phyloP scores from a whole-genome alignment of 2,797 vertebrate species.

The Lycodopsis pacificus region DNA sequence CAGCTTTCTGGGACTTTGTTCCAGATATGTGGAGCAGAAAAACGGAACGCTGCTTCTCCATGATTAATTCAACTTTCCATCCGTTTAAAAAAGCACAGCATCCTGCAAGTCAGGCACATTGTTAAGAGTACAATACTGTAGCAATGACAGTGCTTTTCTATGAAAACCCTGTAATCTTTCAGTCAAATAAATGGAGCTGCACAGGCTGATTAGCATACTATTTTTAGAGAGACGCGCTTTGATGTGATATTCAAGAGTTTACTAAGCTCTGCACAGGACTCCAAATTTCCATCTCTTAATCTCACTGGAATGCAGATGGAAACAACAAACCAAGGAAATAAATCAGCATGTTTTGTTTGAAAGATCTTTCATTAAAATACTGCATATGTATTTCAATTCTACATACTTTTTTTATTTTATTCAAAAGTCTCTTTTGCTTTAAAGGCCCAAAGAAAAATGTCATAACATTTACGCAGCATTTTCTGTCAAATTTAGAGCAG shows the following conservation, averaged over 20 bases:
- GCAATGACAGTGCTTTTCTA: constrained; percentile 22
- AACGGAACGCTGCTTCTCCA: too few relatives aligned
- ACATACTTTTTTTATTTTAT: background rate
- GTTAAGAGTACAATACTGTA: constrained; percentile 20
- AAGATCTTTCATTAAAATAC: background rate
- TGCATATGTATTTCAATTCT: background rate
- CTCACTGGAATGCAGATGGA: constrained; percentile 22
- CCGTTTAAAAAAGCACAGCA: background rate
- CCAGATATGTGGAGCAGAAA: too few relatives aligned
- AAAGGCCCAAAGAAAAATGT: background rate
- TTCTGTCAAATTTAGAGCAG: background rate
- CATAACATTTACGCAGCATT: background rate
- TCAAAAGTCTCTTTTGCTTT: background rate
- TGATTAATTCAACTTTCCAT: constrained; percentile 11
- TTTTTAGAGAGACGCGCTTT: constrained; percentile 67
- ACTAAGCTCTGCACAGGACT: constrained; percentile 45
- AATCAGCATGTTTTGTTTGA: background rate
- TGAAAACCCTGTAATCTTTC: constrained; percentile 32
- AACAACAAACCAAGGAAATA: constrained; percentile 5
- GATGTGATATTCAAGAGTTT: constrained; percentile 58
- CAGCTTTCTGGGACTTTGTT: too few relatives aligned
- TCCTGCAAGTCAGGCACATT: constrained; percentile 3
- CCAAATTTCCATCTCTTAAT: constrained; percentile 36
- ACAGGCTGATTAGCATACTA: constrained; percentile 67
- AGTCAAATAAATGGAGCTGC: constrained; percentile 39